Evolutionary conservation across 2,113 vertebrate species (phyloP).

Genomic region (Rhea pennata): DNA sequence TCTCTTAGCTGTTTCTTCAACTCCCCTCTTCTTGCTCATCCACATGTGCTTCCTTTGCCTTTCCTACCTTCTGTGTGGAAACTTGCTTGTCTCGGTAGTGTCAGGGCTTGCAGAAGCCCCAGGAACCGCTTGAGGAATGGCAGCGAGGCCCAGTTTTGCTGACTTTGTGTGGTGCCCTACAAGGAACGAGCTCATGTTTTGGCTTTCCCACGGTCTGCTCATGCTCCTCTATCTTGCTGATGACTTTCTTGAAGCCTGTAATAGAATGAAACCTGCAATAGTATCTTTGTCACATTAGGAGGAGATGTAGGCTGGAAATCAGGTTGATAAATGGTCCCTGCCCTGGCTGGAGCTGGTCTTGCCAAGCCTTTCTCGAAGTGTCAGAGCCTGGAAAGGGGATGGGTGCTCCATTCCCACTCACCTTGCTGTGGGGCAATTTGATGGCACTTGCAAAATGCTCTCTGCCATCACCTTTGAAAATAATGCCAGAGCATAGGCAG

Average conservation of each 20-base stretch:
- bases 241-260: neutral
- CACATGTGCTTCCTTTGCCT: rapidly evolving
- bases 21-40: neutral
- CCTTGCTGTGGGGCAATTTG: neutral
- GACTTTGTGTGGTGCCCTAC: neutral
- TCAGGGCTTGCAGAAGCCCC: neutral
- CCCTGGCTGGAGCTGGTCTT: neutral
- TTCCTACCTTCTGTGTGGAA: neutral
- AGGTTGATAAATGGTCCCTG: neutral
- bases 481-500: constrained; percentile 32
- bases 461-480: constrained; percentile 15
- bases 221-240: neutral
- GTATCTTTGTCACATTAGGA: neutral
- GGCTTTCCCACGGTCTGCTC: too few species aligned
- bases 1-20: neutral
- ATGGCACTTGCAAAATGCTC: neutral
- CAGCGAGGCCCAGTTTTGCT: neutral
- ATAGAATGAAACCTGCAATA: neutral
- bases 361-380: neutral
- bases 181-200: neutral
- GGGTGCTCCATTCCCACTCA: neutral
- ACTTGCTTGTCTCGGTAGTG: too few species aligned
- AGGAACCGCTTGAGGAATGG: neutral
- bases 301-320: neutral
- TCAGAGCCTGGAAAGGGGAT: neutral